Evolutionary conservation across 2,888 invertebrate species (phyloP).

Genomic region (Tachina lurida): DNA sequence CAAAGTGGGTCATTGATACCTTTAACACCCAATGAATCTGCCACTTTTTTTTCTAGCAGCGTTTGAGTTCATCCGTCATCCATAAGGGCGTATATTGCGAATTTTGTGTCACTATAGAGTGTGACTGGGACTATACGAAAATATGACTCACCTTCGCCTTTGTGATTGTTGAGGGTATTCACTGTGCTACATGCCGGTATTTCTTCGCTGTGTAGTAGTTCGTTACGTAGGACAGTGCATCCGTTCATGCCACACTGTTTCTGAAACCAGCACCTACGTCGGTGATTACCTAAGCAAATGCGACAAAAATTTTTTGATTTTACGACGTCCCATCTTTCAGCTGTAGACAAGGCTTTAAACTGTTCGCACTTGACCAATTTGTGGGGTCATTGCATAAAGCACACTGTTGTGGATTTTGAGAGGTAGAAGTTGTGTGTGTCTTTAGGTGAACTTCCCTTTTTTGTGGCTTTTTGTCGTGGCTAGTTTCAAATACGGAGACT

Average conservation of each 20-base stretch:
- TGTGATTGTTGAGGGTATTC: not conserved
- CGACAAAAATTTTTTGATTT: constrained; percentile 39
- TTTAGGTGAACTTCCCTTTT: constrained; percentile 5
- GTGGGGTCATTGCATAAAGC: no score
- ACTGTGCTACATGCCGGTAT: not conserved
- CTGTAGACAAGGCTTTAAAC: not conserved
- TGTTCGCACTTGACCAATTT: no score
- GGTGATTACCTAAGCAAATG: constrained; percentile 31
- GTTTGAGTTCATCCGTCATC: constrained; percentile 40
- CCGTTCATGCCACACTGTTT: constrained; percentile 40
- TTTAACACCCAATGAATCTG: constrained; percentile 22
- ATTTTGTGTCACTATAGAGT: constrained; percentile 24
- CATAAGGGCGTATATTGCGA: constrained; percentile 37
- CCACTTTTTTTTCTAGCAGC: constrained; percentile 41
- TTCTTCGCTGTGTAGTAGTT: constrained; percentile 41
- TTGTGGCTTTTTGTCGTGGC: not conserved
- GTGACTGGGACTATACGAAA: constrained; percentile 51
- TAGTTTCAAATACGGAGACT: not conserved
- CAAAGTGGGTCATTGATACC: constrained; percentile 43
- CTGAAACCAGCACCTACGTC: constrained; percentile 22
- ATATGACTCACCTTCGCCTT: not conserved
- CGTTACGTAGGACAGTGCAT: constrained; percentile 23
- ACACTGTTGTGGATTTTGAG: no score
- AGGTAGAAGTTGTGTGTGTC: constrained; percentile 1
- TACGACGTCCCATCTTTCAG: constrained; percentile 12